phyloP scores from a whole-genome alignment of 2,113 vertebrate species.

The Neotragus pygmaeus region DNA sequence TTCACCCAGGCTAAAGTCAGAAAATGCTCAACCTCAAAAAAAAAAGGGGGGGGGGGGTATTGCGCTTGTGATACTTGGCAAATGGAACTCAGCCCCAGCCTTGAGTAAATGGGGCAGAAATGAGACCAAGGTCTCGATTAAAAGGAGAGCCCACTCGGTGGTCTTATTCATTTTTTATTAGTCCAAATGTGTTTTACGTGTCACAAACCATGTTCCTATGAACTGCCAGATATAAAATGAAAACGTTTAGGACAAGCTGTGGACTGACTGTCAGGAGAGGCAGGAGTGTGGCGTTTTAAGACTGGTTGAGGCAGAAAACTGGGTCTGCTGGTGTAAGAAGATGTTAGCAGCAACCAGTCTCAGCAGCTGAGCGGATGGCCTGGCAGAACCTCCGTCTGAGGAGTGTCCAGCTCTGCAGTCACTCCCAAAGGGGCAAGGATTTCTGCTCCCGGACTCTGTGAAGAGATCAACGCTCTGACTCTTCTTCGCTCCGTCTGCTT shows the following conservation, averaged over 20 bases:
- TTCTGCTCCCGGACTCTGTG: not conserved
- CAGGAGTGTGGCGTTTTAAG: constrained; percentile 24
- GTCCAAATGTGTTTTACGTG: constrained; percentile 72
- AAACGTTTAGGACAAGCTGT: constrained; percentile 46
- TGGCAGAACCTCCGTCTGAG: not conserved
- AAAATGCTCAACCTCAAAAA: constrained; percentile 31
- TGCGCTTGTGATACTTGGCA: constrained; percentile 62
- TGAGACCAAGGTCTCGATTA: constrained; percentile 63
- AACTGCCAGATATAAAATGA: constrained; percentile 68
- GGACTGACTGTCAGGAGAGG: constrained; percentile 7
- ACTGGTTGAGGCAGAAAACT: constrained; percentile 28
- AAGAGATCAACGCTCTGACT: constrained; percentile 43
- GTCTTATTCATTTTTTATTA: constrained; percentile 79
- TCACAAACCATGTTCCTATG: constrained; percentile 67
- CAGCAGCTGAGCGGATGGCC: not conserved
- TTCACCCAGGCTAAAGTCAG: constrained; percentile 48
- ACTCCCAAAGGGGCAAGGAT: not conserved
- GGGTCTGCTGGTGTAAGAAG: not conserved
- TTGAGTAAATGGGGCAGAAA: constrained; percentile 74
- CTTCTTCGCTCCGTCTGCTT: not conserved
- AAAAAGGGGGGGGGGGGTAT: constrained; percentile 40
- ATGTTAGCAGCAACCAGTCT: not conserved
- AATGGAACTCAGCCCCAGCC: constrained; percentile 42
- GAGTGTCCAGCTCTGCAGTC: not conserved
- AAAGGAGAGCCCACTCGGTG: constrained; percentile 69